phyloP scores from a whole-genome alignment of 1,140 invertebrate genomes.

The Hetaerina americana region DNA sequence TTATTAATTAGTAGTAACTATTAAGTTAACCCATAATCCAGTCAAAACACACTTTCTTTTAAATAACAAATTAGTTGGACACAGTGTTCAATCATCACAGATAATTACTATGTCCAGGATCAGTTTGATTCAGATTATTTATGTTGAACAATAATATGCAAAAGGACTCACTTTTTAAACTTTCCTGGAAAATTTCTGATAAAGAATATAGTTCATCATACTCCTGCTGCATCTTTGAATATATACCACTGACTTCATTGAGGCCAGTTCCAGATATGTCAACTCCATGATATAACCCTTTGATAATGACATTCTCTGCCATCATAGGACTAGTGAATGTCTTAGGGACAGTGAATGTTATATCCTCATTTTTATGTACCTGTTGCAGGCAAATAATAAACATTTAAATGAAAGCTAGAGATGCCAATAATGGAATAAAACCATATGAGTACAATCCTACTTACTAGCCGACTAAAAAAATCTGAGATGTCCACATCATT shows the following conservation, averaged over 20 bases:
- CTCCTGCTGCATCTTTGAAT: too few relatives aligned
- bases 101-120: too few relatives aligned
- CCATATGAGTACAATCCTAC: background rate
- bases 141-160: background rate
- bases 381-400: background rate
- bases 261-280: background rate
- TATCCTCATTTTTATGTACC: background rate
- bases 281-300: background rate
- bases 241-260: background rate
- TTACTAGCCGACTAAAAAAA: background rate
- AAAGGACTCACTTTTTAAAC: background rate
- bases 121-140: background rate
- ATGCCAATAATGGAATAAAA: too few relatives aligned
- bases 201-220: too few relatives aligned
- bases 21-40: too few relatives aligned
- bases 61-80: too few relatives aligned
- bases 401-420: background rate
- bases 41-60: too few relatives aligned
- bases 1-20: too few relatives aligned
- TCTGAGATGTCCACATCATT: background rate
- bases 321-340: background rate
- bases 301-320: background rate
- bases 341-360: background rate
- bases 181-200: too few relatives aligned
- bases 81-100: too few relatives aligned